Evolutionary conservation across 2,888 invertebrate genomes (phyloP).

Genomic region (Meteorus cinctellus): DNA sequence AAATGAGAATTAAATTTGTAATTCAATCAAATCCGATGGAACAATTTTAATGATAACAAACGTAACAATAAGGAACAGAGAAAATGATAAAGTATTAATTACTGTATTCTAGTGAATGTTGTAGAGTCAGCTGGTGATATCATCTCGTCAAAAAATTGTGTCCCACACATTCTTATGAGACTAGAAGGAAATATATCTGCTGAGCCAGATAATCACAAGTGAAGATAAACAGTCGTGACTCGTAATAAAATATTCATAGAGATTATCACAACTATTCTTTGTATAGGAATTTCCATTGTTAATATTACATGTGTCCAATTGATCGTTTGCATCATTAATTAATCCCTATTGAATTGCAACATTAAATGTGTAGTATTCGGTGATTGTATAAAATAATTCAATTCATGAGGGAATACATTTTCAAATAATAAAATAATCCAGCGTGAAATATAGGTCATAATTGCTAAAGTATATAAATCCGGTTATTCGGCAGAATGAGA

Average conservation of each 20-base stretch:
- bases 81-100: neutral
- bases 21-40: neutral
- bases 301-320: neutral
- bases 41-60: neutral
- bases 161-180: neutral
- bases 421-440: no score
- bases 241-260: constrained; percentile 12
- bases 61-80: neutral
- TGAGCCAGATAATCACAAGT: constrained; percentile 42
- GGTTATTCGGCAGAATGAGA: neutral
- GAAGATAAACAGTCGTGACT: constrained; percentile 45
- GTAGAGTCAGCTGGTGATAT: constrained; percentile 13
- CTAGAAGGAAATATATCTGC: constrained; percentile 11
- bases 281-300: no score
- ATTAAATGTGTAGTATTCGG: neutral
- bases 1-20: neutral
- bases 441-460: neutral
- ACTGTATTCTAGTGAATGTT: neutral
- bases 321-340: neutral
- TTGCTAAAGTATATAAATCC: neutral
- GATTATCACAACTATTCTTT: neutral
- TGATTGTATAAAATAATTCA: neutral
- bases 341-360: neutral
- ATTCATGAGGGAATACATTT: neutral
- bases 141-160: neutral